Evolutionary conservation across 2,113 vertebrate species (phyloP).

Genomic region (Morone chrysops): DNA sequence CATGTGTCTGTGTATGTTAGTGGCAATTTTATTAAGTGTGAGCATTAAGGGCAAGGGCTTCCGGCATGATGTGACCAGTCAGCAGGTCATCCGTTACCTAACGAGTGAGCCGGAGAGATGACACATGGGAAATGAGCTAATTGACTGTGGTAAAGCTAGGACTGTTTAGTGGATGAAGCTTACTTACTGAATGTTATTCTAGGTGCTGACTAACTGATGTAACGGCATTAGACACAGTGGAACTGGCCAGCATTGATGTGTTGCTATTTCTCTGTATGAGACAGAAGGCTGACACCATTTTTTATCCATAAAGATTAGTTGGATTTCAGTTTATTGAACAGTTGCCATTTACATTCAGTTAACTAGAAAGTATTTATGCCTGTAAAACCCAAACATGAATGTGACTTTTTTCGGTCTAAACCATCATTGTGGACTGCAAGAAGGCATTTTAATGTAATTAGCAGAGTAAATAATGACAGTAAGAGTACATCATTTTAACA

Average conservation of each 20-base stretch:
- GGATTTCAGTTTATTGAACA: background rate
- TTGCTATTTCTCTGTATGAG: background rate
- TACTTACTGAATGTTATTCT: slow-evolving; percentile 51
- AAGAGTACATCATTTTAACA: background rate
- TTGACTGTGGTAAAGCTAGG: slow-evolving; percentile 42
- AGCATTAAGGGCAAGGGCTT: slow-evolving; percentile 11
- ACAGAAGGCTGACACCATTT: slow-evolving; percentile 9
- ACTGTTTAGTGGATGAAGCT: slow-evolving; percentile 30
- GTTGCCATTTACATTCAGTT: background rate
- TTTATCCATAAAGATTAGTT: slow-evolving; percentile 15
- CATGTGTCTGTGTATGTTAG: slow-evolving; percentile 31
- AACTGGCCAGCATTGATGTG: background rate
- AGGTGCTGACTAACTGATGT: slow-evolving; percentile 43
- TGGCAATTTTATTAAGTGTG: slow-evolving; percentile 39
- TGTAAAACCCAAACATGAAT: background rate
- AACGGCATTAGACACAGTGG: slow-evolving; percentile 27
- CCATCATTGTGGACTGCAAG: background rate
- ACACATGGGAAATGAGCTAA: slow-evolving; percentile 76
- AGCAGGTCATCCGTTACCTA: slow-evolving; percentile 47
- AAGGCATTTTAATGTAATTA: background rate
- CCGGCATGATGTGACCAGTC: slow-evolving; percentile 28
- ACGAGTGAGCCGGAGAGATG: slow-evolving; percentile 33
- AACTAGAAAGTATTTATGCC: background rate
- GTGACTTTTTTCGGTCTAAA: background rate
- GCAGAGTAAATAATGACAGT: no score